phyloP scores from a whole-genome alignment of 2,797 vertebrate species.

The Paedocypris micromegethes region DNA sequence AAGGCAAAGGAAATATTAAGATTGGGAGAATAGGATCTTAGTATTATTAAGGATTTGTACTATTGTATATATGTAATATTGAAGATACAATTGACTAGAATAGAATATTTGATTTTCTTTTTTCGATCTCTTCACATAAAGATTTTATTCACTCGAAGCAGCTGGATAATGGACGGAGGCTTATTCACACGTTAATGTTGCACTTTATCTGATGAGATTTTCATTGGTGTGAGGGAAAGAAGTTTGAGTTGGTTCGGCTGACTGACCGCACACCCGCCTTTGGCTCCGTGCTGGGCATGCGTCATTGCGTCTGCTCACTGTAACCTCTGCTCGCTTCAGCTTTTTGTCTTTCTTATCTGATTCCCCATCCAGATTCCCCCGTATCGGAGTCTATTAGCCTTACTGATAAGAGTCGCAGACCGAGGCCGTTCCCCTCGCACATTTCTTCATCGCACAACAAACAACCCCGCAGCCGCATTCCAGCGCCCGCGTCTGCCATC shows the following conservation, averaged over 20 bases:
- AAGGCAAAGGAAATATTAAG: too few species aligned
- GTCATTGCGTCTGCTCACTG: slow-evolving; percentile 19
- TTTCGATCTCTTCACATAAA: too few species aligned
- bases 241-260: background rate
- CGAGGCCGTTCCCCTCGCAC: slow-evolving; percentile 30
- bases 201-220: too few species aligned
- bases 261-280: slow-evolving; percentile 2
- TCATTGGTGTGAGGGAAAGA: too few species aligned
- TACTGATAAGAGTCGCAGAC: slow-evolving; percentile 62
- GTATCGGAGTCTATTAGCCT: slow-evolving; percentile 58
- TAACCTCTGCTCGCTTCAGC: slow-evolving; percentile 38
- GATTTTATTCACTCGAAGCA: too few species aligned
- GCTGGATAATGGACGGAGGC: too few species aligned
- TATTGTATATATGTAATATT: too few species aligned
- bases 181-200: too few species aligned
- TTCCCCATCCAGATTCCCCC: slow-evolving; percentile 55
- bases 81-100: too few species aligned
- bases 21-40: too few species aligned
- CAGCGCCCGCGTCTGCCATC: slow-evolving; percentile 72
- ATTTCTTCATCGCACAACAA: slow-evolving; percentile 49
- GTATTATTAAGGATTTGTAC: too few species aligned
- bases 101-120: too few species aligned
- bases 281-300: slow-evolving; percentile 17
- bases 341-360: slow-evolving; percentile 46
- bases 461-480: slow-evolving; percentile 67